phyloP scores from a whole-genome alignment of 2,113 vertebrate species.

The Poecilia latipinna region DNA sequence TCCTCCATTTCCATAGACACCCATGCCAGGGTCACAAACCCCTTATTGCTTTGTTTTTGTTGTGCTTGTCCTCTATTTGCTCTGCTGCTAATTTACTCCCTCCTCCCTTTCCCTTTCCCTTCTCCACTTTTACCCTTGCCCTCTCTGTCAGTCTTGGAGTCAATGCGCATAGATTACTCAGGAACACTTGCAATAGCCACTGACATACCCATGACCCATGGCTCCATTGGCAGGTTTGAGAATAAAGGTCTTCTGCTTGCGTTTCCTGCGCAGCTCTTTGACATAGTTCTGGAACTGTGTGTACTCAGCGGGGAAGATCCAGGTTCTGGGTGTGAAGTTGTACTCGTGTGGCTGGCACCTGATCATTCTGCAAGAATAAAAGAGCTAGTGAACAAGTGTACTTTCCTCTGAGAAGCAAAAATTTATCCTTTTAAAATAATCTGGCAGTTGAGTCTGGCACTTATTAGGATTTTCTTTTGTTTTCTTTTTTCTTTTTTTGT shows the following conservation, averaged over 20 bases:
- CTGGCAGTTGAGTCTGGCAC: not conserved
- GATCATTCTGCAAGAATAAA: constrained; percentile 87
- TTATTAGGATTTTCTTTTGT: not conserved
- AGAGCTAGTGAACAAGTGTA: not conserved
- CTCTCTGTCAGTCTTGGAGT: not conserved
- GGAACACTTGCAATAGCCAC: constrained; percentile 1
- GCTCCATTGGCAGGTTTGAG: constrained; percentile 98
- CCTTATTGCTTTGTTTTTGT: constrained; percentile 54
- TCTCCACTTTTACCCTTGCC: not conserved
- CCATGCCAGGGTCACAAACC: constrained; percentile 56
- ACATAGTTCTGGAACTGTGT: constrained; percentile 98
- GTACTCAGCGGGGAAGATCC: constrained; percentile 97
- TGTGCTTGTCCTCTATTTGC: constrained; percentile 43
- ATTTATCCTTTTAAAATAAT: constrained; percentile 2
- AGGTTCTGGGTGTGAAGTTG: constrained; percentile 94
- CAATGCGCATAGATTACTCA: constrained; percentile 4
- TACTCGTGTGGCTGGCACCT: constrained; percentile 95
- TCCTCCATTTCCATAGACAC: constrained; percentile 54
- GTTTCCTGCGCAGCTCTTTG: constrained; percentile 94
- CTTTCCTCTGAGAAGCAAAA: not conserved
- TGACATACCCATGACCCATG: constrained; percentile 97
- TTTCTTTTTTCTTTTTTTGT: not conserved
- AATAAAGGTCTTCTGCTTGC: constrained; percentile 97
- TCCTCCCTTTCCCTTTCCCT: not conserved
- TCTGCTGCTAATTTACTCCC: constrained; percentile 31